A percentile compares a stretch with the other conserved stretches of the same genome.
phyloP scores from a whole-genome alignment of 2,113 vertebrate species.

The Spilogale gracilis region DNA sequence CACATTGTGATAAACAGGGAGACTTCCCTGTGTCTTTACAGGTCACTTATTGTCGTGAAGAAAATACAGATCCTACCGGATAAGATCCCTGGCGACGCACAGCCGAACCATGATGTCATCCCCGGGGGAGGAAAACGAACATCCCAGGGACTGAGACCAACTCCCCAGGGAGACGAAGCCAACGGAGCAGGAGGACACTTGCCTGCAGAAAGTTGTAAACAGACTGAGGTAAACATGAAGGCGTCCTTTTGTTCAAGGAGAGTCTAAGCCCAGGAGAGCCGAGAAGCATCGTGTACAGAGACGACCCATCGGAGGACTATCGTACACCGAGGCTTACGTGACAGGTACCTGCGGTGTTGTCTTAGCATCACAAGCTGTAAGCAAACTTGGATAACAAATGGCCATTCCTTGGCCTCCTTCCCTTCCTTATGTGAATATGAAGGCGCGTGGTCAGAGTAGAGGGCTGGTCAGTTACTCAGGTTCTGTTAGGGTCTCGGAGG shows the following conservation, averaged over 20 bases:
- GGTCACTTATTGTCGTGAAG: background rate
- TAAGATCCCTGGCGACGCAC: background rate
- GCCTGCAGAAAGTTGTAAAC: constrained; percentile 29
- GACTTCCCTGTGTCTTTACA: background rate
- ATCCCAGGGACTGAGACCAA: background rate
- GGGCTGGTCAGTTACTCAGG: background rate
- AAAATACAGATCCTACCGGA: background rate
- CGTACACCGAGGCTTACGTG: accelerated
- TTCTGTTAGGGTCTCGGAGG: background rate
- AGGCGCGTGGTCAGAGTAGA: background rate
- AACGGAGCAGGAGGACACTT: background rate
- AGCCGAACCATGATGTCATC: background rate
- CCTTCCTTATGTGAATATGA: background rate
- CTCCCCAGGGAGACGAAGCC: background rate
- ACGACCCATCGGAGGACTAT: accelerated
- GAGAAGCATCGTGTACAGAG: background rate
- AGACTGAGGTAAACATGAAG: background rate
- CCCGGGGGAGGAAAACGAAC: background rate
- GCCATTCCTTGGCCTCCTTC: background rate
- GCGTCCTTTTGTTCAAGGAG: background rate
- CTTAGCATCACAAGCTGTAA: background rate
- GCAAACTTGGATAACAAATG: accelerated
- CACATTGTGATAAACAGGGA: background rate
- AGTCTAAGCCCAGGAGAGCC: background rate
- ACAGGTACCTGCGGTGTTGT: accelerated